A percentile compares a stretch with the other conserved stretches of the same genome.
Evolutionary conservation across 2,797 vertebrate species (phyloP).

Genomic region (Tangara arthus): DNA sequence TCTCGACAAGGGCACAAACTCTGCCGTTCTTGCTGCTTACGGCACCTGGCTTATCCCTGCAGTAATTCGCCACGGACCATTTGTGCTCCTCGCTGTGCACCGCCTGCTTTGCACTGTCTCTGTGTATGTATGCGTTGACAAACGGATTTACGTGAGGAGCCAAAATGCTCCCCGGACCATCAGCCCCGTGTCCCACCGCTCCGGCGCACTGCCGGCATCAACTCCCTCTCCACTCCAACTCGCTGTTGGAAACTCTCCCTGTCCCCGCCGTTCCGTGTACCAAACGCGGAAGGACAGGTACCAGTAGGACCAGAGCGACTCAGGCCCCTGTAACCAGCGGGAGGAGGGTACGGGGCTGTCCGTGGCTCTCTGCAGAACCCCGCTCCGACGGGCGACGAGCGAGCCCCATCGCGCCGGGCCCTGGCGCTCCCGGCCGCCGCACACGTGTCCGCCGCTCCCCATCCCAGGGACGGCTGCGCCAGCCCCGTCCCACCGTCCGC

Average conservation of each 20-base stretch:
- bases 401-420: not conserved
- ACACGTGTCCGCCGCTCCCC: not conserved
- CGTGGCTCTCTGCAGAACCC: no score
- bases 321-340: fast-evolving
- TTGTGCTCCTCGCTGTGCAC: not conserved
- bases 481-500: not conserved
- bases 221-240: not conserved
- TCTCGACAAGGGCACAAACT: not conserved
- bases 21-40: not conserved
- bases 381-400: not conserved
- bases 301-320: not conserved
- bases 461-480: not conserved
- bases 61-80: not conserved
- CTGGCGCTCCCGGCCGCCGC: not conserved
- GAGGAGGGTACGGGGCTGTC: not conserved
- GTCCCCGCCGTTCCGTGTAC: fast-evolving
- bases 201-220: not conserved
- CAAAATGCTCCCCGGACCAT: not conserved
- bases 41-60: not conserved
- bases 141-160: not conserved
- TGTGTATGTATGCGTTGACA: fast-evolving
- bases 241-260: fast-evolving
- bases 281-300: not conserved
- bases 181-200: not conserved
- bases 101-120: not conserved